Percentiles rank a stretch among this genome's conserved stretches.
phyloP scores from a whole-genome alignment of 2,888 invertebrate genomes.

The Bombyx huttoni region DNA sequence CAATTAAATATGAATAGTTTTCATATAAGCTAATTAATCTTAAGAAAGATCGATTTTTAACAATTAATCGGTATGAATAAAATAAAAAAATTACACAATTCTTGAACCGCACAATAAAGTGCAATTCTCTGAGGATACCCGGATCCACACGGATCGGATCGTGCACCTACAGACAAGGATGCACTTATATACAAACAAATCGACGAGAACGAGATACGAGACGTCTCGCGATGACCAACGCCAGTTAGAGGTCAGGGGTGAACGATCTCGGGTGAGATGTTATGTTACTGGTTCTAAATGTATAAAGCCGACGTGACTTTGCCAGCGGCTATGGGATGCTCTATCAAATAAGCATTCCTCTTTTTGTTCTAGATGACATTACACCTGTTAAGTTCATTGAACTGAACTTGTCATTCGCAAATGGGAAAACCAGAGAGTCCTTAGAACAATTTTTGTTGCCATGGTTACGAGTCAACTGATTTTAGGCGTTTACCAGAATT shows the following conservation, averaged over 20 bases:
- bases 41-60: too few species aligned
- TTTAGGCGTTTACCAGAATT: too few species aligned
- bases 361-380: background rate
- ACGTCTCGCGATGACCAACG: constrained; percentile 63
- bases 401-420: background rate
- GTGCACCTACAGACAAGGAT: constrained; percentile 42
- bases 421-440: background rate
- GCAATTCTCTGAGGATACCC: constrained; percentile 68
- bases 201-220: constrained; percentile 26
- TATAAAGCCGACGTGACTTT: background rate
- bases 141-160: constrained; percentile 60
- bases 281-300: constrained; percentile 3
- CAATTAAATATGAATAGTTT: too few species aligned
- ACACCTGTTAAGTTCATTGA: background rate
- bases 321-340: background rate
- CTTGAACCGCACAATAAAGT: constrained; percentile 34
- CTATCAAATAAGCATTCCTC: background rate
- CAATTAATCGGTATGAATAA: too few species aligned
- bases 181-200: constrained; percentile 7
- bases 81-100: constrained; percentile 15
- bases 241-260: constrained; percentile 67
- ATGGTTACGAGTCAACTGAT: too few species aligned
- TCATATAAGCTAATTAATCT: too few species aligned
- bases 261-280: constrained; percentile 57
- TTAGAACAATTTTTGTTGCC: background rate